These are phyloP conservation scores for Lepidurus packardi DNA, from an alignment of 1,140 invertebrate species.

Conservation along the genomic window DNA sequence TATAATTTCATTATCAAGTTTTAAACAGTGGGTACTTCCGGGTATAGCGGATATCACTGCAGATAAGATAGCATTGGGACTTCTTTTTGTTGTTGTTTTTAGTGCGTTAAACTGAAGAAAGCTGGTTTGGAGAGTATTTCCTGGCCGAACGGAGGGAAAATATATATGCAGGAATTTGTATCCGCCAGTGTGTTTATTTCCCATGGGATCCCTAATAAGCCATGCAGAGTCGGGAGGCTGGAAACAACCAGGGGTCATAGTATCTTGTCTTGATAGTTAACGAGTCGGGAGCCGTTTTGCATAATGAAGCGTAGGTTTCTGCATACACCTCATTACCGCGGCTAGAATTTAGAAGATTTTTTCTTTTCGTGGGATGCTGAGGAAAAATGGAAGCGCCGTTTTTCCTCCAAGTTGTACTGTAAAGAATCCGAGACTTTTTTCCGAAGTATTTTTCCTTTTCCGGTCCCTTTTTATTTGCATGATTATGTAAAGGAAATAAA, in stretches of 20 bases:
- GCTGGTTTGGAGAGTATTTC: background rate
- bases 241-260: background rate
- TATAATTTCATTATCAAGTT: no score
- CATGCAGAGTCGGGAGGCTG: background rate
- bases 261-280: slow-evolving; percentile 22
- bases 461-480: slow-evolving; percentile 8
- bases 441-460: background rate
- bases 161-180: slow-evolving; percentile 19
- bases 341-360: background rate
- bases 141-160: background rate
- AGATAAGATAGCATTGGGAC: no score
- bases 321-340: slow-evolving; percentile 12
- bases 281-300: slow-evolving; percentile 20
- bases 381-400: background rate
- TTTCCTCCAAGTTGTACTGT: background rate
- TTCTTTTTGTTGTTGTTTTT: no score
- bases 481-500: background rate
- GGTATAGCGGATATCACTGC: no score
- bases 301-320: slow-evolving; percentile 16
- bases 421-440: background rate
- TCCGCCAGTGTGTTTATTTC: slow-evolving; percentile 12
- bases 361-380: background rate
- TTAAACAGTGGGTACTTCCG: no score
- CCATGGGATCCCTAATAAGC: slow-evolving; percentile 19
- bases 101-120: background rate